Conservation (phyloP, 2,797 vertebrate species). For the Gobionotothen gibberifrons region DNA sequence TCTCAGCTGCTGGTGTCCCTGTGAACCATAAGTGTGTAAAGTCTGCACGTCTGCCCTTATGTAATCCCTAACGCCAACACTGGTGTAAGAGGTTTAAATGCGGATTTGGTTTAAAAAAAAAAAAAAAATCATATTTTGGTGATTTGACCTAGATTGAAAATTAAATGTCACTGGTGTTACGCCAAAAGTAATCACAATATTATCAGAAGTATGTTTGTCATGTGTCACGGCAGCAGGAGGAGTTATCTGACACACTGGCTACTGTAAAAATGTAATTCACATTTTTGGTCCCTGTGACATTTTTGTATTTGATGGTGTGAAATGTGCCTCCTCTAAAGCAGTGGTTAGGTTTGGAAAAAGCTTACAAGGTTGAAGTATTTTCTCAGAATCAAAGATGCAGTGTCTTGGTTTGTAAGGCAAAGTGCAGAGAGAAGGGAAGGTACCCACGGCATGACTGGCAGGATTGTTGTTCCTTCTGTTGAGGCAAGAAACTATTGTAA, state of each 20-base stretch:
- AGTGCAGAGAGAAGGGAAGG: background rate
- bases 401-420: background rate
- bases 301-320: background rate
- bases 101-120: slow-evolving; percentile 1
- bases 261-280: background rate
- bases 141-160: slow-evolving; percentile 11
- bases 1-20: background rate
- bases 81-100: slow-evolving; percentile 8
- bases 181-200: background rate
- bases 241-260: background rate
- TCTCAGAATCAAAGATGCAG: background rate
- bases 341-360: background rate
- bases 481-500: background rate
- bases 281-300: slow-evolving; percentile 1
- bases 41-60: slow-evolving; percentile 6
- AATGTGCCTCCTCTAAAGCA: background rate
- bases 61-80: background rate
- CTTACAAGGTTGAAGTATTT: background rate
- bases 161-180: background rate
- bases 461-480: background rate
- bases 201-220: background rate
- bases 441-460: background rate
- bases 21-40: slow-evolving; percentile 14
- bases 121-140: background rate
- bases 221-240: background rate